Percentiles rank a stretch among this genome's conserved stretches.
phyloP scores from a whole-genome alignment of 2,113 vertebrate genomes.

The Paradoxurus hermaphroditus region DNA sequence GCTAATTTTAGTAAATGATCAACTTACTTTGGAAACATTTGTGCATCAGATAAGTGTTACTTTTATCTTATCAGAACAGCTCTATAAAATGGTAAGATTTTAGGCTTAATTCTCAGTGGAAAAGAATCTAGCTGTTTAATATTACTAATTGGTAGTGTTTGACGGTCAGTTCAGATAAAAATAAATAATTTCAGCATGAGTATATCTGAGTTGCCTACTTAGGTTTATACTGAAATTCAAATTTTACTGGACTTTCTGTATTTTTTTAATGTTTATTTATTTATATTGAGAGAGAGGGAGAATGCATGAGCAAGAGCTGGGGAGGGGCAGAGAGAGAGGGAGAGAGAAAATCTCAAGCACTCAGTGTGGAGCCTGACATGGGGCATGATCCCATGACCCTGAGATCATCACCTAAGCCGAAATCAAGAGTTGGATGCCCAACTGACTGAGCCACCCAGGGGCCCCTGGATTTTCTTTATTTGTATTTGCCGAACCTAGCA shows the following conservation, averaged over 20 bases:
- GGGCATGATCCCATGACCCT: no score
- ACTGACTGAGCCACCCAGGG: no score
- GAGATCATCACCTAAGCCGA: no score
- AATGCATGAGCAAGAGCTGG: no score
- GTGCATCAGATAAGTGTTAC: slow-evolving; percentile 64
- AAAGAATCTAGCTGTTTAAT: slow-evolving; percentile 56
- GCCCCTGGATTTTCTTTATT: background rate
- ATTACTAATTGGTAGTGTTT: slow-evolving; percentile 47
- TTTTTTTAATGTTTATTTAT: background rate
- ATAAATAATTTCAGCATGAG: background rate
- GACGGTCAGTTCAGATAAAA: slow-evolving; percentile 51
- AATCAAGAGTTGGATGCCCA: no score
- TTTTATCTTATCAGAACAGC: slow-evolving; percentile 64
- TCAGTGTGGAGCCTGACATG: no score
- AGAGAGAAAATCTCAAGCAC: no score
- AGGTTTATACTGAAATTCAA: background rate
- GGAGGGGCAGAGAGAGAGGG: no score
- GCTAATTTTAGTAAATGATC: slow-evolving; percentile 54
- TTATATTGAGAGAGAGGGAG: no score
- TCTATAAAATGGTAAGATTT: slow-evolving; percentile 63
- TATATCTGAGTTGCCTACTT: background rate
- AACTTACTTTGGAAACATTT: slow-evolving; percentile 73
- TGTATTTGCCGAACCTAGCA: background rate
- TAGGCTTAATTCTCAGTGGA: slow-evolving; percentile 59
- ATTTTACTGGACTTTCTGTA: background rate